Percentiles rank a stretch among this genome's conserved stretches.
Conservation (phyloP, 2,113 vertebrate species). For the Pelvicachromis taeniatus region DNA sequence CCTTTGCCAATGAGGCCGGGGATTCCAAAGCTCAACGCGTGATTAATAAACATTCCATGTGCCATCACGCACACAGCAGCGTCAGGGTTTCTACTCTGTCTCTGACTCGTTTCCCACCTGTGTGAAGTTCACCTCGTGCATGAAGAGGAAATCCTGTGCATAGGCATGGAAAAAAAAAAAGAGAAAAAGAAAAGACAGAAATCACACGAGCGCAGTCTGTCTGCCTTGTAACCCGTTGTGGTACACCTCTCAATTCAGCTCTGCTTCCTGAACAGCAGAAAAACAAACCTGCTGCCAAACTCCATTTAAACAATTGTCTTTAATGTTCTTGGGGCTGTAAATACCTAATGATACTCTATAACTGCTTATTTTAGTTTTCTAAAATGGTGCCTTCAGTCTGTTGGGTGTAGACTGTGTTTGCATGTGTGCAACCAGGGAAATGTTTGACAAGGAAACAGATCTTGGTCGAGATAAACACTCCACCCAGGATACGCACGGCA, state of each 20-base stretch:
- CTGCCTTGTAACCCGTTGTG: conserved; percentile 10
- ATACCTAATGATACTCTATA: background rate
- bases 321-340: background rate
- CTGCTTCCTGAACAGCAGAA: conserved; percentile 33
- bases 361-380: background rate
- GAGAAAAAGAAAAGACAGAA: background rate
- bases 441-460: conserved; percentile 18
- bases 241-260: conserved; percentile 4
- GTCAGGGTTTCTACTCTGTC: background rate
- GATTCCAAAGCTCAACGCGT: conserved; percentile 45
- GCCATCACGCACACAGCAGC: background rate
- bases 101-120: conserved; percentile 3
- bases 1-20: conserved; percentile 42
- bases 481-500: background rate
- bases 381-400: background rate
- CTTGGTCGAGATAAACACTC: background rate
- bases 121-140: background rate
- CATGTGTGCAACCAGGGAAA: background rate
- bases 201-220: background rate
- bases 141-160: conserved; percentile 57
- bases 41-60: conserved; percentile 33
- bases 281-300: background rate
- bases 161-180: background rate
- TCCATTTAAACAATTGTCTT: background rate
- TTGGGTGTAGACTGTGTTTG: conserved; percentile 2